Percentiles rank a stretch among this genome's conserved stretches.
phyloP scores from a whole-genome alignment of 2,888 invertebrate species.

The Hecatera dysodea region DNA sequence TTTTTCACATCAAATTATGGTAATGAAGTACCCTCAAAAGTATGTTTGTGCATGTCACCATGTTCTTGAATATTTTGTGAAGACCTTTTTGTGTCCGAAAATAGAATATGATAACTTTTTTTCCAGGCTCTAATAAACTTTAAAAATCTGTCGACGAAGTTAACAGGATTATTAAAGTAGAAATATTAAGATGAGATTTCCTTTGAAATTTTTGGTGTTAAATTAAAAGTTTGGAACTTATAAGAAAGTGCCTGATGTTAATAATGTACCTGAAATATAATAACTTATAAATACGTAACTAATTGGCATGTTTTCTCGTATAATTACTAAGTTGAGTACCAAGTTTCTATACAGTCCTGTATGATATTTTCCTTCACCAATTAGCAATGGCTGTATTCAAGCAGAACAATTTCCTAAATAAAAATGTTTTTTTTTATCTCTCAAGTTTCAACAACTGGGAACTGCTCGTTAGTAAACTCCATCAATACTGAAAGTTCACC shows the following conservation, averaged over 20 bases:
- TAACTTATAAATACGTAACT: slow-evolving; percentile 5
- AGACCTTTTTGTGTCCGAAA: slow-evolving; percentile 20
- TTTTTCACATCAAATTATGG: slow-evolving; percentile 55
- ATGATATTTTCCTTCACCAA: background rate
- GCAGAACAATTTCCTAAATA: too few species aligned
- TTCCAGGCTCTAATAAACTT: too few species aligned
- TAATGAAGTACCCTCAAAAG: slow-evolving; percentile 36
- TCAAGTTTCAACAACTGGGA: too few species aligned
- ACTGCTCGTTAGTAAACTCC: too few species aligned
- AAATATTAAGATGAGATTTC: background rate
- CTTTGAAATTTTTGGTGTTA: background rate
- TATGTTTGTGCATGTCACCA: slow-evolving; percentile 9
- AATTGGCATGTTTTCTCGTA: background rate
- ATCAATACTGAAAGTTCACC: too few species aligned
- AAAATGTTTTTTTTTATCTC: too few species aligned
- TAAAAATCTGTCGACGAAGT: background rate
- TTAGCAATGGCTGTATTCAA: background rate
- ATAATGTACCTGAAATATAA: background rate
- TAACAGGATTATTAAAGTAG: slow-evolving; percentile 16
- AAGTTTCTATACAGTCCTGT: too few species aligned
- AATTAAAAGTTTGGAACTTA: background rate
- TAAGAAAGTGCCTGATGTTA: background rate
- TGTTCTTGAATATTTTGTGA: slow-evolving; percentile 29
- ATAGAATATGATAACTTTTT: slow-evolving; percentile 1
- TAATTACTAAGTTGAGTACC: background rate